Evolutionary conservation across 2,888 invertebrate species (phyloP).

Genomic region (Agonopterix arenella): DNA sequence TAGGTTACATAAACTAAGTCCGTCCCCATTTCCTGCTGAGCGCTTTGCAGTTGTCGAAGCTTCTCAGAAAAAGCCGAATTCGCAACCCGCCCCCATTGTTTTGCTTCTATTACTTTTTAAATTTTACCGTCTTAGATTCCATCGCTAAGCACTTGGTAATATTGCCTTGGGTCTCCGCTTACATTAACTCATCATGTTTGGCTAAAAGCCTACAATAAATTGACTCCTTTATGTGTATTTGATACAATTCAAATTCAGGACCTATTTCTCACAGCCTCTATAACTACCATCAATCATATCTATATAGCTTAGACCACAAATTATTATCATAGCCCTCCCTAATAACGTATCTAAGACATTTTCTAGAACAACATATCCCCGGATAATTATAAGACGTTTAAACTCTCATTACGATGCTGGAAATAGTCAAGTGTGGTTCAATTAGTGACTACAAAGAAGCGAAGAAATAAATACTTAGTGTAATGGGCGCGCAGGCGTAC

Average conservation of each 20-base stretch:
- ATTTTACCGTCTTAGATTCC: conserved; percentile 39
- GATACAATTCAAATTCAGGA: too few relatives aligned
- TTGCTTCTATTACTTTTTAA: conserved; percentile 55
- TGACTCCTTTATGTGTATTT: too few relatives aligned
- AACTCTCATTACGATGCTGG: conserved; percentile 7
- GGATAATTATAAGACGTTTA: background rate
- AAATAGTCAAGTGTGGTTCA: conserved; percentile 27
- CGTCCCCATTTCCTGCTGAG: conserved; percentile 72
- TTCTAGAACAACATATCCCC: background rate
- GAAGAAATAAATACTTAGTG: conserved; percentile 43
- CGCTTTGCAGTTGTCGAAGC: conserved; percentile 68
- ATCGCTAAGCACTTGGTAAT: background rate
- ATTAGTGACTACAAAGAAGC: conserved; percentile 28
- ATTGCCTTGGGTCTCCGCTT: too few relatives aligned
- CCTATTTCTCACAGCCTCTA: too few relatives aligned
- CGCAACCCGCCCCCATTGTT: conserved; percentile 53
- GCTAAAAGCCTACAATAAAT: too few relatives aligned
- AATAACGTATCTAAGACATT: too few relatives aligned
- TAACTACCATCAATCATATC: too few relatives aligned
- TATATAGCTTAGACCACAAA: too few relatives aligned
- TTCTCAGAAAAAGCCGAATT: conserved; percentile 69
- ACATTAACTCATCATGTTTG: too few relatives aligned
- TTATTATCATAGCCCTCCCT: too few relatives aligned
- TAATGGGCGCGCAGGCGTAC: conserved; percentile 57
- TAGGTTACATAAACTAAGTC: conserved; percentile 74